Percentiles rank a stretch among this genome's conserved stretches.
These are phyloP conservation scores for Chloroceryle inda DNA, from an alignment of 2,797 vertebrate genomes.

Conservation along the genomic window DNA sequence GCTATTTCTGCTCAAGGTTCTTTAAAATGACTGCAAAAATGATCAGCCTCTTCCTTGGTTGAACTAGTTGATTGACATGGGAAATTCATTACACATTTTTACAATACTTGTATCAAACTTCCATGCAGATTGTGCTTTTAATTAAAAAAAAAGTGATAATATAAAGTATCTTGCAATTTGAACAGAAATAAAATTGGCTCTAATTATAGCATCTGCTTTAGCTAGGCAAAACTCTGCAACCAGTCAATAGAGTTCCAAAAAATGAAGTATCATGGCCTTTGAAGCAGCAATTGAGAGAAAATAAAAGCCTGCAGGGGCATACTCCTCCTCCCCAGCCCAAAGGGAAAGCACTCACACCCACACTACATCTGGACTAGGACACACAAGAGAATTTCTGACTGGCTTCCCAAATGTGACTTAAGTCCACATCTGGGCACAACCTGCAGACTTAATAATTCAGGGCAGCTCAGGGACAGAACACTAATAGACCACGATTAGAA, in stretches of 20 bases:
- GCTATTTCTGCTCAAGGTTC: neutral
- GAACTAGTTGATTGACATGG: neutral
- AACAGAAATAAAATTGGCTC: neutral
- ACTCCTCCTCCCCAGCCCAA: neutral
- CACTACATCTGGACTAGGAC: neutral
- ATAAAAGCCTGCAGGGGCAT: neutral
- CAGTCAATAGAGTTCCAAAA: neutral
- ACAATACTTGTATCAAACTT: neutral
- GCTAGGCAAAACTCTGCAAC: neutral
- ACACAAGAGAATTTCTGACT: neutral
- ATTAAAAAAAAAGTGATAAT: neutral
- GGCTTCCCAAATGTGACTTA: neutral
- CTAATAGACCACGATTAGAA: neutral
- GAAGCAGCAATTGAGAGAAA: neutral
- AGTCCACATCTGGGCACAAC: neutral
- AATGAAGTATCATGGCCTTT: neutral
- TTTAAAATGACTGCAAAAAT: neutral
- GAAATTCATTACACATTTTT: neutral
- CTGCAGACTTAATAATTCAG: fast-evolving
- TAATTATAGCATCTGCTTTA: neutral
- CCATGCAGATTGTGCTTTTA: neutral
- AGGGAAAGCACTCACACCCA: neutral
- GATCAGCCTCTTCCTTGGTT: neutral
- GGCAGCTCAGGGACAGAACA: neutral
- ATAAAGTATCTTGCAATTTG: neutral